Evolutionary conservation across 2,797 vertebrate species (phyloP).

Genomic region (Setipinna tenuifilis): DNA sequence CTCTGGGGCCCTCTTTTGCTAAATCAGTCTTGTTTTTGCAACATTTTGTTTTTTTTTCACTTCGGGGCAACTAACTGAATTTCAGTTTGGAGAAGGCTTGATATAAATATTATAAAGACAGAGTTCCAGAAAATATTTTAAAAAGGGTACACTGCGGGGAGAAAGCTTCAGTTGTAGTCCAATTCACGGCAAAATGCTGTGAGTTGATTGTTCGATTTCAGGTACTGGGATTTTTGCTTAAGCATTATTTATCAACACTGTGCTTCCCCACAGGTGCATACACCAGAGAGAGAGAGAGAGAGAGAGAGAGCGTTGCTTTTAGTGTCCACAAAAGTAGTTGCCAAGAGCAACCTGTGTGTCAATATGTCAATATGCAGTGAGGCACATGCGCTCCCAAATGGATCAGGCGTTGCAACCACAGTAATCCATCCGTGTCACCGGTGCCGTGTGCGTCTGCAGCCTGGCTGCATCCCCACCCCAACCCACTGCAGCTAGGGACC

Average conservation of each 20-base stretch:
- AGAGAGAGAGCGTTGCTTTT: neutral
- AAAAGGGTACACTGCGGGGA: neutral
- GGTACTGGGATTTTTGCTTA: constrained; percentile 10
- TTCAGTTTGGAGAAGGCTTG: constrained; percentile 3
- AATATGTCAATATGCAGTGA: neutral
- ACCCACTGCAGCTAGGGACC: neutral
- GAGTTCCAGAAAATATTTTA: neutral
- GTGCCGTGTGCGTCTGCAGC: constrained; percentile 33
- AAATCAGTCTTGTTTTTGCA: constrained; percentile 33
- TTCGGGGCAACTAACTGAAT: neutral
- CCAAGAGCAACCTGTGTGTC: constrained; percentile 33
- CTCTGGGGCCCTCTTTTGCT: constrained; percentile 44
- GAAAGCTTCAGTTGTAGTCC: constrained; percentile 16
- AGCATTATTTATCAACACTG: constrained; percentile 45
- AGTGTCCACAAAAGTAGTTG: constrained; percentile 13
- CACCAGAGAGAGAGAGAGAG: neutral
- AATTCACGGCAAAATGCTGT: neutral
- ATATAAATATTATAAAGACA: neutral
- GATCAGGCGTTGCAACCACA: constrained; percentile 31
- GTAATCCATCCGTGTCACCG: constrained; percentile 52
- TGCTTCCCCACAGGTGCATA: constrained; percentile 41
- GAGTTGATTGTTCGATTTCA: neutral
- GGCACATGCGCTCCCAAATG: constrained; percentile 24
- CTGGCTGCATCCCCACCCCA: neutral
- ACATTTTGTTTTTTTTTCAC: constrained; percentile 38